Base-by-base conservation (phyloP, 2,888 invertebrate genomes). In the Apoda limacodes region DNA sequence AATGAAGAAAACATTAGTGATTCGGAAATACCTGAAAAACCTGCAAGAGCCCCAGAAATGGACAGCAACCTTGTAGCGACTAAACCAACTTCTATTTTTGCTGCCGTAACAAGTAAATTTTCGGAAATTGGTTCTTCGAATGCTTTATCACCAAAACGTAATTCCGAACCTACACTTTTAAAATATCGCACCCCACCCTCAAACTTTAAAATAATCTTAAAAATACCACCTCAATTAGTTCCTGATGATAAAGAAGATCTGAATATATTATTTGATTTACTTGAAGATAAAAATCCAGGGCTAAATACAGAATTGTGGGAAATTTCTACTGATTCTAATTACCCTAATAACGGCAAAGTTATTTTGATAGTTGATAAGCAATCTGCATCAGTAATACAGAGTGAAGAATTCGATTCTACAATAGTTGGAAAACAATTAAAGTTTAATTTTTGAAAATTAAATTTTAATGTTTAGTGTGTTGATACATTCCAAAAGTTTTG, bases 211-310 rank as follows among this genome's bases (percentile, higher is more conserved):
- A 49, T 75, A 2, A 50, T 60, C 6, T 34, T 76, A 3, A 71
- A 62, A 40, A 55, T 75, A 5, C 76, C 76, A 0, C 7, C 46
- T 0, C 53, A 50, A 4, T 64, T 76, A 21, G 34, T 72, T 1
- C 71, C 71, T 0, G 66, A 72, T 1, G 57, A 53, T n/a, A 60
- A 60, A 20, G 67, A 75, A 0, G 74, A 74, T 29, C 44, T 78
- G 28, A 64, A 59, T 13, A 59, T 75, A 1, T 60, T 78, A 2
- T 65, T 78, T 10, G 70, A 74, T 39, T 34, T 76, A 2, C 41
- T 78, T 0, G 70, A 75, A 48, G 70, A 76, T 25, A 69, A 70
- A 25, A 78, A 76, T 20, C 72, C 75, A 0, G 74, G 70, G 0
- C 35, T 78, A 4, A 74, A 74, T 25, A 72, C 74, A 0, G 70